phyloP scores from a whole-genome alignment of 2,113 vertebrate species.

The Mugil cephalus region DNA sequence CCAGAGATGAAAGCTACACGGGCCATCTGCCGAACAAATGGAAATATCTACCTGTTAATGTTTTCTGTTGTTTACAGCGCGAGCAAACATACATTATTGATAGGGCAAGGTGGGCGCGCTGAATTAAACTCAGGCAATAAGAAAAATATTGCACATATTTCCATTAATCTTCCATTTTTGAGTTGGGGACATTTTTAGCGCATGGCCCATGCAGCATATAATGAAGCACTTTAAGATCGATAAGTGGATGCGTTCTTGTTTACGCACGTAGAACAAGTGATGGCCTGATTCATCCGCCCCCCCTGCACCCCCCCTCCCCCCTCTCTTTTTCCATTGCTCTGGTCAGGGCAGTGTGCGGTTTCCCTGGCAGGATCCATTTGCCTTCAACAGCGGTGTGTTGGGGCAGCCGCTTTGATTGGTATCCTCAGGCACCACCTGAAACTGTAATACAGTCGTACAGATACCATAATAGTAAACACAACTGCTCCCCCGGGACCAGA shows the following conservation, averaged over 20 bases:
- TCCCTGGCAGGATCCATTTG: conserved; percentile 52
- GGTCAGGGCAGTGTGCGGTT: conserved; percentile 25
- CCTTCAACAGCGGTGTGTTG: conserved; percentile 53
- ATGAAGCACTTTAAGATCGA: conserved; percentile 70
- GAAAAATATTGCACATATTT: conserved; percentile 27
- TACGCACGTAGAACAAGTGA: conserved; percentile 46
- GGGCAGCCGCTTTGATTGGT: conserved; percentile 70
- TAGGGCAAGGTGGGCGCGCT: conserved; percentile 20
- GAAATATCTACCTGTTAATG: conserved; percentile 59
- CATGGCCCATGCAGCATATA: conserved; percentile 37
- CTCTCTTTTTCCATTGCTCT: conserved; percentile 1
- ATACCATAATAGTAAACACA: conserved; percentile 72
- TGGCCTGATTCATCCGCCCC: conserved; percentile 25
- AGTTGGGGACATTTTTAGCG: conserved; percentile 46
- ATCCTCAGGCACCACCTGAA: conserved; percentile 64
- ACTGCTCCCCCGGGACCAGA: conserved; percentile 56
- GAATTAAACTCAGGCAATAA: conserved; percentile 35
- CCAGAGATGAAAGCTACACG: conserved; percentile 54
- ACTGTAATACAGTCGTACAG: conserved; percentile 63
- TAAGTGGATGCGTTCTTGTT: conserved; percentile 62
- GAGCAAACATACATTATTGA: conserved; percentile 50
- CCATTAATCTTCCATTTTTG: conserved; percentile 51
- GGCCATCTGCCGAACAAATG: conserved; percentile 56
- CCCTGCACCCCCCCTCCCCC: no score
- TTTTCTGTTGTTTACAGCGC: conserved; percentile 52